Conservation (phyloP, 2,797 vertebrate genomes). For the Parauchenoglanis punctatus region DNA sequence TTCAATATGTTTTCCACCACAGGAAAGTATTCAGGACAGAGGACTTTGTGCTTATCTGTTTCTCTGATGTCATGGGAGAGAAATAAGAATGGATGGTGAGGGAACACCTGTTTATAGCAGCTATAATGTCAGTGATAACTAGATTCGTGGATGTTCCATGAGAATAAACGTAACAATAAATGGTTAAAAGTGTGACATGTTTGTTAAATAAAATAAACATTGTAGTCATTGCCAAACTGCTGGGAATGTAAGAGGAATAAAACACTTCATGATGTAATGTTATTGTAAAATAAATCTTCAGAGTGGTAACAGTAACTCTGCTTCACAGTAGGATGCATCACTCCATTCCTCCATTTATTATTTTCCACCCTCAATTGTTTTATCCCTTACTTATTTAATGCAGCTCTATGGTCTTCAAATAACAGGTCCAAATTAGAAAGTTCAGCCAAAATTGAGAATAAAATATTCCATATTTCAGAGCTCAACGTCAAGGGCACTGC, state of each 20-base stretch:
- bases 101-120: too few species aligned
- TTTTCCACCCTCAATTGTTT: not conserved
- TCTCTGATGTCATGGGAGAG: not conserved
- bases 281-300: slow-evolving; percentile 6
- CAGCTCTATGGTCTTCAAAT: not conserved
- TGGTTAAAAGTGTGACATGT: not conserved
- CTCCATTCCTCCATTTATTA: not conserved
- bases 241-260: not conserved
- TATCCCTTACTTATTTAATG: not conserved
- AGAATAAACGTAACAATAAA: not conserved
- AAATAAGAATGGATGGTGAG: too few species aligned
- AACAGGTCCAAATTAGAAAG: not conserved
- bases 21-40: not conserved
- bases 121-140: not conserved
- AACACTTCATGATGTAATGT: not conserved
- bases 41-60: not conserved
- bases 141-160: not conserved
- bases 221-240: not conserved
- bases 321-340: not conserved
- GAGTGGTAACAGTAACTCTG: not conserved
- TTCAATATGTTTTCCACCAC: not conserved
- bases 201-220: not conserved
- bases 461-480: not conserved
- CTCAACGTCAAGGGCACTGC: not conserved
- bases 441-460: not conserved